Percentiles rank a stretch among this genome's conserved stretches.
Evolutionary conservation across 2,113 vertebrate species (phyloP).

Genomic region (Copsychus sechellarum): DNA sequence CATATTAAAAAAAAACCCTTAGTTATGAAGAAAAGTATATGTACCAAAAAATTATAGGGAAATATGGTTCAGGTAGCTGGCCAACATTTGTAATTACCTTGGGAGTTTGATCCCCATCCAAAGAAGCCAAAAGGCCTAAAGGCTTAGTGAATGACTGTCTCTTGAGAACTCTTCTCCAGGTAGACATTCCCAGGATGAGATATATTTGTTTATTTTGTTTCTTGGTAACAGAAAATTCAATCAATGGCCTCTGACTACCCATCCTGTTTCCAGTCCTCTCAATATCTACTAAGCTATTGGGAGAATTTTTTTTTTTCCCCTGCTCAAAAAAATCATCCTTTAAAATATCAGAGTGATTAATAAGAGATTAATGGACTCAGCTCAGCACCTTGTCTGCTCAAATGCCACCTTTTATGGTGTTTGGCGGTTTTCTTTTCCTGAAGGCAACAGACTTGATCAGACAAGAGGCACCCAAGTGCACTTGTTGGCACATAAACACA

Average conservation of each 20-base stretch:
- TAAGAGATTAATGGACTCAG: conserved; percentile 23
- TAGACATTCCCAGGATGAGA: not conserved
- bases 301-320: not conserved
- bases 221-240: conserved; percentile 28
- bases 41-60: not conserved
- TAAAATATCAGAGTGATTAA: conserved; percentile 31
- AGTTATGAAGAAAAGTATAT: not conserved
- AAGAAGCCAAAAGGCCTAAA: not conserved
- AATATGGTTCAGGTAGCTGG: not conserved
- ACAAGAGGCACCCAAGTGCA: not conserved
- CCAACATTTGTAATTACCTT: not conserved
- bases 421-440: not conserved
- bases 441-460: conserved; percentile 20
- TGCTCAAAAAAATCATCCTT: not conserved
- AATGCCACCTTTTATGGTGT: conserved; percentile 19
- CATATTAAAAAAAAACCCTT: not conserved
- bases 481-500: conserved; percentile 28
- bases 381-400: conserved; percentile 9
- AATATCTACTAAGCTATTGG: not conserved
- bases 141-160: not conserved
- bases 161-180: not conserved
- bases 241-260: not conserved
- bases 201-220: conserved; percentile 19
- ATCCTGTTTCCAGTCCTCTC: not conserved
- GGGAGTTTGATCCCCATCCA: not conserved